Percentiles rank a stretch among this genome's conserved stretches.
Conservation (phyloP, 2,797 vertebrate species). For the Champsocephalus gunnari region DNA sequence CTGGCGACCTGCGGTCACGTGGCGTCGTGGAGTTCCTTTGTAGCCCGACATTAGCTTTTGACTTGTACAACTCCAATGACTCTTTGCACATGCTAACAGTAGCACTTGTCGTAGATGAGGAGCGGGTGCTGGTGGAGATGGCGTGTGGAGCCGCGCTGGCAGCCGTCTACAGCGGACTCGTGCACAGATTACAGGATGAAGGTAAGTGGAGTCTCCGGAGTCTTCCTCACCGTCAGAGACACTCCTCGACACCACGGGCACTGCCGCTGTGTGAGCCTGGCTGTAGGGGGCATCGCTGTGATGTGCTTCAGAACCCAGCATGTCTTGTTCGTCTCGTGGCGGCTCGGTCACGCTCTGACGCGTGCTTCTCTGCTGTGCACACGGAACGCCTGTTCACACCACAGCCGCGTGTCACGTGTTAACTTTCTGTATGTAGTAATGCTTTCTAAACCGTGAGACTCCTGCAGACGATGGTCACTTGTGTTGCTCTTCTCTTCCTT, state of each 20-base stretch:
- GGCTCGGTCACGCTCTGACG: too few species aligned
- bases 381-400: neutral
- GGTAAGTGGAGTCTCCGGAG: constrained; percentile 40
- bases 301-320: too few species aligned
- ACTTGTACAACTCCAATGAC: too few species aligned
- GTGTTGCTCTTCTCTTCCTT: too few species aligned
- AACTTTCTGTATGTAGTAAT: neutral
- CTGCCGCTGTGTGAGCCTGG: neutral
- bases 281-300: neutral
- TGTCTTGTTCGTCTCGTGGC: neutral
- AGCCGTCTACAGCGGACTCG: constrained; percentile 70
- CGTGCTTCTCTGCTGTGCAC: neutral
- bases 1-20: too few species aligned
- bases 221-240: neutral
- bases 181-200: constrained; percentile 67
- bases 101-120: constrained; percentile 61
- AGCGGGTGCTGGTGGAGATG: constrained; percentile 77
- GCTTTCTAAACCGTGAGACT: neutral
- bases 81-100: too few species aligned
- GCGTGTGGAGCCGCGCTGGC: constrained; percentile 75
- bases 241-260: neutral
- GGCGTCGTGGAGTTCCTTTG: too few species aligned
- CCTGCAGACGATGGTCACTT: neutral
- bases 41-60: too few species aligned
- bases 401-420: neutral